Conservation (phyloP, 2,113 vertebrate species). For the Antechinus stuartii region DNA sequence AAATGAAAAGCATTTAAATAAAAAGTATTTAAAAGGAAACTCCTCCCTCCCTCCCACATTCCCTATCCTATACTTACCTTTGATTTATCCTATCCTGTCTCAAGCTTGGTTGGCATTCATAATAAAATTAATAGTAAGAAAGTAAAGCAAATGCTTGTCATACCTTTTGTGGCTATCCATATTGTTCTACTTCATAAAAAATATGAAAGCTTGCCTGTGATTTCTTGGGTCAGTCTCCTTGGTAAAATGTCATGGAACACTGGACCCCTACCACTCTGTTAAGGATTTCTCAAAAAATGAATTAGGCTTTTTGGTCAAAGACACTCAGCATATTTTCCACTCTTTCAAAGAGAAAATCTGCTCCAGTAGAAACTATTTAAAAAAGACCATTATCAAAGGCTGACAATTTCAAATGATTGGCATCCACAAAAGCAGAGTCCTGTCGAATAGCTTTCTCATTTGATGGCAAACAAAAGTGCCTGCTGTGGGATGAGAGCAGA, state of each 20-base stretch:
- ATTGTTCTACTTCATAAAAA: not conserved
- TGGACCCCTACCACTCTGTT: not conserved
- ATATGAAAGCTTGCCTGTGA: not conserved
- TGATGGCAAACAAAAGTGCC: conserved; percentile 62
- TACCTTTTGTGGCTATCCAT: not conserved
- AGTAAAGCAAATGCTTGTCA: not conserved
- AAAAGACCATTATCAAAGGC: conserved; percentile 62
- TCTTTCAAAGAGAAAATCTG: not conserved
- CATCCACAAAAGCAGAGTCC: conserved; percentile 54
- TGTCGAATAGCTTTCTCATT: conserved; percentile 59
- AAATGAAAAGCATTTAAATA: not conserved
- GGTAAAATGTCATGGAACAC: not conserved
- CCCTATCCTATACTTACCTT: not conserved
- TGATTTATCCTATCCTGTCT: not conserved
- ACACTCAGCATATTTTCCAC: not conserved
- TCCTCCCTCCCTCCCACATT: not conserved
- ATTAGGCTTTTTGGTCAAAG: not conserved
- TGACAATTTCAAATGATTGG: conserved; percentile 35
- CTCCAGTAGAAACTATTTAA: conserved; percentile 46
- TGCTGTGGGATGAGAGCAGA: conserved; percentile 63
- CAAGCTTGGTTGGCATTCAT: not conserved
- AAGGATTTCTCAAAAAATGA: conserved; percentile 46
- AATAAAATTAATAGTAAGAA: not conserved
- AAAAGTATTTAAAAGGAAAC: not conserved
- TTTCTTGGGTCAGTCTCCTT: not conserved